Conservation (phyloP, 2,113 vertebrate genomes). For the Microcebus jonahi region DNA sequence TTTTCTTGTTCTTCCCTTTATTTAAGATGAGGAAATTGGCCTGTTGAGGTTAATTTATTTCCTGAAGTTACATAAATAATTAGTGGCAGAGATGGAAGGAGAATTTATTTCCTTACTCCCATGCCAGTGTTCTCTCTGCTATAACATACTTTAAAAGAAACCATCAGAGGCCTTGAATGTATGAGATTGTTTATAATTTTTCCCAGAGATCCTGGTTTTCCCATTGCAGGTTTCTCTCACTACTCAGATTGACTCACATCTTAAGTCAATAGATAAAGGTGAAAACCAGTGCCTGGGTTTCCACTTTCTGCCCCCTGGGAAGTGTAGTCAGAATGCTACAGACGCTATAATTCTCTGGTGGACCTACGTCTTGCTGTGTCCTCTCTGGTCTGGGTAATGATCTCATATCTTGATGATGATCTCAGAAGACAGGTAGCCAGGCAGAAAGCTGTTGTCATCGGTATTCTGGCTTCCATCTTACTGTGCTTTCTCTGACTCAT, state of each 20-base stretch:
- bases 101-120: background rate
- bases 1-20: background rate
- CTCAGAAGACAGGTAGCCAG: slow-evolving; percentile 69
- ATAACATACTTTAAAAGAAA: background rate
- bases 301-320: background rate
- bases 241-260: slow-evolving; percentile 25
- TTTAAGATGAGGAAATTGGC: slow-evolving; percentile 21
- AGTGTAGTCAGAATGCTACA: background rate
- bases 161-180: background rate
- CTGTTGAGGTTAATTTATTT: slow-evolving; percentile 33
- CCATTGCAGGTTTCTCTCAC: slow-evolving; percentile 29
- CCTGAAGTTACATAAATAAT: slow-evolving; percentile 49
- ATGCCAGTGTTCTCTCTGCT: slow-evolving; percentile 28
- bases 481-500: slow-evolving; percentile 63
- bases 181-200: slow-evolving; percentile 35
- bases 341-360: background rate
- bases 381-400: slow-evolving; percentile 40
- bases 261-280: background rate
- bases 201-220: slow-evolving; percentile 41
- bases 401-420: slow-evolving; percentile 59
- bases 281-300: background rate
- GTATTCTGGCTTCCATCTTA: slow-evolving; percentile 51
- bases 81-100: slow-evolving; percentile 19
- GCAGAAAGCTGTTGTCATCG: slow-evolving; percentile 57
- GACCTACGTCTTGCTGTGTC: background rate